Conservation (phyloP, 2,888 invertebrate species). For the Strigamia crassipes region DNA sequence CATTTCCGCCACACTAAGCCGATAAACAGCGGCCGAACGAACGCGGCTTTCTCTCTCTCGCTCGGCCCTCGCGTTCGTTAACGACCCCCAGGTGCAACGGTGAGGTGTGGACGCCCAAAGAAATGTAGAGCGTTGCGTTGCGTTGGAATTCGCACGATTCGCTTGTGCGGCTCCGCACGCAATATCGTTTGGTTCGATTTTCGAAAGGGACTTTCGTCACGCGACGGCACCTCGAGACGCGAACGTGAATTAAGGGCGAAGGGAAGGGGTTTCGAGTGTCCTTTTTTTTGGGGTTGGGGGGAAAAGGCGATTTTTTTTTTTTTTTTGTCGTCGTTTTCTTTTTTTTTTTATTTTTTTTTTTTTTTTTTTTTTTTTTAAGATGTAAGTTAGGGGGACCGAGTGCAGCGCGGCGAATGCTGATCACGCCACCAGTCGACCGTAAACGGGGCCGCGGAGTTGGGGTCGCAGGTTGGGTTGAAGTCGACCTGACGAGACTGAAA, state of each 20-base stretch:
- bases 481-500: not conserved
- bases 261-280: not conserved
- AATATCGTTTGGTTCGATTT: not conserved
- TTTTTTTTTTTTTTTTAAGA: not conserved
- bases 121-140: not conserved
- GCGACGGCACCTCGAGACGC: not conserved
- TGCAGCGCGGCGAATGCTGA: constrained; percentile 6
- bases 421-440: constrained; percentile 24
- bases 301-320: not conserved
- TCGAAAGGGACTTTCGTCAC: not conserved
- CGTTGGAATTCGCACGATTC: not conserved
- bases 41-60: constrained; percentile 19
- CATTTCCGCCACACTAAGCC: constrained; percentile 42
- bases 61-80: constrained; percentile 32
- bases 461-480: constrained; percentile 1
- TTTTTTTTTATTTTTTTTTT: not conserved
- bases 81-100: constrained; percentile 36
- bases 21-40: constrained; percentile 39
- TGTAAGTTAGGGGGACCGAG: not conserved
- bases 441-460: constrained; percentile 22
- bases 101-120: constrained; percentile 37
- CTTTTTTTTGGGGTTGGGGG: not conserved
- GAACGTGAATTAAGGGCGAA: not conserved
- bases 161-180: not conserved
- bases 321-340: no score